These are phyloP conservation scores for Myocastor coypus DNA, from an alignment of 2,113 vertebrate species.

Conservation along the genomic window DNA sequence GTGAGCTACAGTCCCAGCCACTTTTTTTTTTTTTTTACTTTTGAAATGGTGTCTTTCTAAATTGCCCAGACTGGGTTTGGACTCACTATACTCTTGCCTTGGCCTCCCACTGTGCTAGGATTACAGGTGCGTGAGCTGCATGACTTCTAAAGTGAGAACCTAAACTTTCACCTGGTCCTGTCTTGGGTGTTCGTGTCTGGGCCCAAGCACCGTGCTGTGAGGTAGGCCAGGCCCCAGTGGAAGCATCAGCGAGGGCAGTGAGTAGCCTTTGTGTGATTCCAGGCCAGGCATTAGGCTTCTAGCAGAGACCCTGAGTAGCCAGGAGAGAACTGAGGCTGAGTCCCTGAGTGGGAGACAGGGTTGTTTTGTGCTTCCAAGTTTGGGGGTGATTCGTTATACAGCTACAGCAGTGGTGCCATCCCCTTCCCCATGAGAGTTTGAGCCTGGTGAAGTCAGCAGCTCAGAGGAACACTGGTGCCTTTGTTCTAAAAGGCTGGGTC, in stretches of 20 bases:
- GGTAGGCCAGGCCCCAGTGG: background rate
- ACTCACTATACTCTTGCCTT: background rate
- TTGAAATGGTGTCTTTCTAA: background rate
- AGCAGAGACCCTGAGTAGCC: background rate
- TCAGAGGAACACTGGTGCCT: background rate
- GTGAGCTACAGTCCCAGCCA: background rate
- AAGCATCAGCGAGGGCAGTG: background rate
- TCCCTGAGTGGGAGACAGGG: background rate
- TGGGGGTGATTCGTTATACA: background rate
- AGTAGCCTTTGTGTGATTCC: background rate
- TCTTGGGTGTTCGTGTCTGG: background rate
- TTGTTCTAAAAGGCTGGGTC: constrained; percentile 13
- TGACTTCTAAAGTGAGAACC: background rate
- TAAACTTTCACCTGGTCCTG: background rate
- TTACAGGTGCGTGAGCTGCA: background rate
- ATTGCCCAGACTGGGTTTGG: background rate
- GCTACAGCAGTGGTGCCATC: background rate
- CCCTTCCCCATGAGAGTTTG: background rate
- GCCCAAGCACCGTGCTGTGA: background rate
- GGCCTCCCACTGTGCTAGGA: background rate
- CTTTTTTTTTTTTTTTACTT: background rate
- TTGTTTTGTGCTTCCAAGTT: background rate
- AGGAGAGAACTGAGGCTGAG: background rate
- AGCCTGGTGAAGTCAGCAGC: background rate
- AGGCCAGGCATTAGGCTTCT: background rate